Evolutionary conservation across 2,113 vertebrate genomes (phyloP), one percentile per base, ranked within the genome.

Genomic region (Rhinoptilus africanus): DNA sequence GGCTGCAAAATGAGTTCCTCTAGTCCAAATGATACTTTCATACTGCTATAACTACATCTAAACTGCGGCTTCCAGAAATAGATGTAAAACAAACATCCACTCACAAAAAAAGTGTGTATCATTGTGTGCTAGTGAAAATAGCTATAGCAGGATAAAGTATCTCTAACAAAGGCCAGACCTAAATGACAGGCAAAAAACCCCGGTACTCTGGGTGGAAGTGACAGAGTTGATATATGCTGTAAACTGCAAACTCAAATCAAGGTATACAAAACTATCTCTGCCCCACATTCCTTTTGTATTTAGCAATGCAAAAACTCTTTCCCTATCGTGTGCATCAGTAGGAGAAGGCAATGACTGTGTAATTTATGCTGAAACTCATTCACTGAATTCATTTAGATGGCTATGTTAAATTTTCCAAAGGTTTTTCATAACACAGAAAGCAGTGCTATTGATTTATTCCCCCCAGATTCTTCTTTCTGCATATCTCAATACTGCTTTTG

Each of bases 311-410:
- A 85, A 76, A 80, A 69, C 15, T 82, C 43, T 66, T 78, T 92
- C 20, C 19, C 15, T 78, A 64, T 64, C 53, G 9, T 27, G 43
- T 64, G 43, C 73, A 87, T 79, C 92, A 81, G 68, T n/a, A 54
- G 45, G 79, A 88, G 45, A 68, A 63, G 60, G 32, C 63, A 93
- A 48, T 91, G 60, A 37, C 76, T 84, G 83, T 0, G 3, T 89
- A 81, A 85, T 95, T 89, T 78, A 89, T 79, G 80, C 73, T 81
- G 83, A 92, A 91, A 85, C 4, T 71, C 59, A 30, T 75, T 91
- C 77, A 56, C 57, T 1, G 6, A 69, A 47, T 95, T 92, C 34
- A 92, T 80, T 88, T 85, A 93, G 64, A 71, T n/a, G 68, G 66
- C 48, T 75, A n/a, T 30, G 73, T 85, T 93, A 89, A 87, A 91